A percentile compares a stretch with the other conserved stretches of the same genome.
These are phyloP conservation scores for Irena cyanogastra DNA, from an alignment of 2,113 vertebrate genomes.

Conservation along the genomic window DNA sequence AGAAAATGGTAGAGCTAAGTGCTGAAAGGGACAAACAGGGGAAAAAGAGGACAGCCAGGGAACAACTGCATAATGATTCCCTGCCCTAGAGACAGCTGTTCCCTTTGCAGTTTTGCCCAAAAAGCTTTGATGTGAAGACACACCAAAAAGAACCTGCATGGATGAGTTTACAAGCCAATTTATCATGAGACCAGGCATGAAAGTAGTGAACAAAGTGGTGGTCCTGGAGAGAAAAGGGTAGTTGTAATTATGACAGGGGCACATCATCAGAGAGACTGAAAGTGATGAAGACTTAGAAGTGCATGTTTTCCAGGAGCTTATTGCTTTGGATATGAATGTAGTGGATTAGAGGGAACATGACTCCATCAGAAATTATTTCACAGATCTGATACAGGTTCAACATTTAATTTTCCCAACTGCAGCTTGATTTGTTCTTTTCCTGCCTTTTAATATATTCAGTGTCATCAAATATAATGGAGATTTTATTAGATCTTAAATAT, in stretches of 20 bases:
- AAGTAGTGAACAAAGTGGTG: neutral
- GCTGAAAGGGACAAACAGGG: neutral
- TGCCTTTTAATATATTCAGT: constrained; percentile 17
- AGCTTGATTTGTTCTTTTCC: constrained; percentile 19
- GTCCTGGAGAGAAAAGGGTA: neutral
- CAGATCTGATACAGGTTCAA: neutral
- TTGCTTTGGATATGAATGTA: neutral
- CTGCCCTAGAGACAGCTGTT: neutral
- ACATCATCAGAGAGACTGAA: neutral
- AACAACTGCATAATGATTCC: neutral
- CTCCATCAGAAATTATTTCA: constrained; percentile 13
- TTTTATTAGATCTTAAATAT: constrained; percentile 50
- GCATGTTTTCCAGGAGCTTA: neutral
- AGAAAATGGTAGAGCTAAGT: neutral
- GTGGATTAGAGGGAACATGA: neutral
- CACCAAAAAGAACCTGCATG: neutral
- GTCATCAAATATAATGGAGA: constrained; percentile 13
- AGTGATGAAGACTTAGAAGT: neutral
- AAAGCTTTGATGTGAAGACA: neutral
- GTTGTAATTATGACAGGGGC: neutral
- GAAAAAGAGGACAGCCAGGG: neutral
- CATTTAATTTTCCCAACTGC: constrained; percentile 29
- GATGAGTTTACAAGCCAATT: neutral
- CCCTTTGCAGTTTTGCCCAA: neutral
- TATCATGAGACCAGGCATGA: neutral